A percentile compares a stretch with the other conserved stretches of the same genome.
These are phyloP conservation scores for Plectrocnemia conspersa DNA, from an alignment of 1,140 invertebrate species.

Conservation along the genomic window DNA sequence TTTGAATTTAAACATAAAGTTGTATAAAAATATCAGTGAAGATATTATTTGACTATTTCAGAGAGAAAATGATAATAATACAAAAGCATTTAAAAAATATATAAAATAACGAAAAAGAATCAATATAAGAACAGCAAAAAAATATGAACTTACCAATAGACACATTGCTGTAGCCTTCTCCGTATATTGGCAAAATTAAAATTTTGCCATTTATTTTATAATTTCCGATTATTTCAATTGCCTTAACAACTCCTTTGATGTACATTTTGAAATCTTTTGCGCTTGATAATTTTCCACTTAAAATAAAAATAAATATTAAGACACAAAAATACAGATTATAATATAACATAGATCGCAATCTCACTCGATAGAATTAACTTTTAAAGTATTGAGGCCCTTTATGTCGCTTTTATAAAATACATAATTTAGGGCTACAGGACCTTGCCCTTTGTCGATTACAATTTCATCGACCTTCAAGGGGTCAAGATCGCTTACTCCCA, in stretches of 20 bases:
- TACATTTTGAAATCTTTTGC: constrained; percentile 28
- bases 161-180: constrained; percentile 49
- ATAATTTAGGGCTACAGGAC: constrained; percentile 28
- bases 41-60: too few relatives aligned
- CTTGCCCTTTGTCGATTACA: constrained; percentile 27
- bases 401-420: constrained; percentile 23
- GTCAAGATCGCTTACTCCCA: constrained; percentile 25
- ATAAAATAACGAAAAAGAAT: neutral
- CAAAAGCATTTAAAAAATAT: too few relatives aligned
- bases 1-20: too few relatives aligned
- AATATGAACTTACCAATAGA: constrained; percentile 42
- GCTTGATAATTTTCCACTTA: constrained; percentile 32
- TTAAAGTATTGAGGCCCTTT: constrained; percentile 3
- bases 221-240: constrained; percentile 42
- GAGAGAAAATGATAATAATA: too few relatives aligned
- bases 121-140: neutral
- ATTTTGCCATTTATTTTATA: constrained; percentile 52
- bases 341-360: neutral
- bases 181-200: constrained; percentile 52
- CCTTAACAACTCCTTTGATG: constrained; percentile 5
- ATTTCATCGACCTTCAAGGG: constrained; percentile 25
- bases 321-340: neutral
- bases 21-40: too few relatives aligned
- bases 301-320: neutral
- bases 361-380: constrained; percentile 23